Percentiles rank a stretch among this genome's conserved stretches.
These are phyloP conservation scores for Bubo bubo DNA, from an alignment of 2,113 vertebrate species.

Conservation along the genomic window DNA sequence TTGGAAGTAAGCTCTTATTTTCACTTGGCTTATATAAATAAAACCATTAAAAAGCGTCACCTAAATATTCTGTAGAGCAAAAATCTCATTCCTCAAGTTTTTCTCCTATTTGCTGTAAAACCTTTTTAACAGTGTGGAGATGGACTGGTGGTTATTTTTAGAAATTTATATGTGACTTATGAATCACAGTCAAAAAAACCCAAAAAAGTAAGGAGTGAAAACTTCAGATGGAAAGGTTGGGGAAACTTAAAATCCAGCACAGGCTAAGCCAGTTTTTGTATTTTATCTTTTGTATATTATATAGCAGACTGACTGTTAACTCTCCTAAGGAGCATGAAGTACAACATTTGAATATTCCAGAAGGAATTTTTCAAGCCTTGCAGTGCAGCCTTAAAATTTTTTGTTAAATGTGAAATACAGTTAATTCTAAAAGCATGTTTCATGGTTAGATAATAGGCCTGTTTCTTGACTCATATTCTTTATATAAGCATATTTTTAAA, in stretches of 20 bases:
- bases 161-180: neutral
- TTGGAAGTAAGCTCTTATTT: neutral
- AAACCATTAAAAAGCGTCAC: neutral
- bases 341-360: neutral
- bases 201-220: neutral
- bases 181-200: neutral
- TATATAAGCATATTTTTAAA: neutral
- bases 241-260: neutral
- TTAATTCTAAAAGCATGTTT: neutral
- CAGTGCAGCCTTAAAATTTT: neutral
- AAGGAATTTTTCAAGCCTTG: neutral
- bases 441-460: neutral
- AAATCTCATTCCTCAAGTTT: neutral
- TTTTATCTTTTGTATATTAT: neutral
- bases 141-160: neutral
- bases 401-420: neutral
- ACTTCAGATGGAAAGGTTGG: neutral
- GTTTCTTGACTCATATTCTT: neutral
- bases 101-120: neutral
- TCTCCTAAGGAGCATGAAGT: neutral
- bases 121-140: neutral
- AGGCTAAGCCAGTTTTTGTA: neutral
- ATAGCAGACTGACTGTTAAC: neutral
- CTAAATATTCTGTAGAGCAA: neutral
- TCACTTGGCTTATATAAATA: neutral